Conservation (phyloP, 92 coral and sea anemone species). For the Epizoanthus rinbou region DNA sequence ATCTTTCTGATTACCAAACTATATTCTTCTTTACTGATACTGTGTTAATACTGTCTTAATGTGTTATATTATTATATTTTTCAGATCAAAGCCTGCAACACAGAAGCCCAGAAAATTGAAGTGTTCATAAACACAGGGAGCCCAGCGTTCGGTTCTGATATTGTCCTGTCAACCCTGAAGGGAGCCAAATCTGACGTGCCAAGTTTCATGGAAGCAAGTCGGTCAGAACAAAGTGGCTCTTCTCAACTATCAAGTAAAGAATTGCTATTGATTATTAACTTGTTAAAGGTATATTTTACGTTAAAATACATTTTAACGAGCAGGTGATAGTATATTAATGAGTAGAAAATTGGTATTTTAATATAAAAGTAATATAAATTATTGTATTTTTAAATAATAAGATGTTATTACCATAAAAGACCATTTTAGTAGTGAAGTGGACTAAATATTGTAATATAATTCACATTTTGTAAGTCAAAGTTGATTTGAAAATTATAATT, state of each 20-base stretch:
- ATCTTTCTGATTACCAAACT: too few relatives aligned
- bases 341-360: slow-evolving; percentile 35
- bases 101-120: slow-evolving; percentile 93
- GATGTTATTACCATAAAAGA: slow-evolving; percentile 26
- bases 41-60: too few relatives aligned
- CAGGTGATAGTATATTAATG: slow-evolving; percentile 10
- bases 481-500: slow-evolving; percentile 31
- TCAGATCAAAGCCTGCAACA: slow-evolving; percentile 88
- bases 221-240: not conserved
- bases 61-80: not conserved
- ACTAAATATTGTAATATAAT: slow-evolving; percentile 43
- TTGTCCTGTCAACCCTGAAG: slow-evolving; percentile 82
- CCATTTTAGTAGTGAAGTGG: slow-evolving; percentile 27
- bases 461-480: slow-evolving; percentile 34
- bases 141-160: slow-evolving; percentile 89
- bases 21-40: too few relatives aligned
- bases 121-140: slow-evolving; percentile 87
- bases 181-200: slow-evolving; percentile 80
- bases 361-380: slow-evolving; percentile 41
- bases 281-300: slow-evolving; percentile 43
- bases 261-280: slow-evolving; percentile 23
- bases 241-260: slow-evolving; percentile 41
- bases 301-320: slow-evolving; percentile 54
- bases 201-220: slow-evolving; percentile 30
- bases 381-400: slow-evolving; percentile 47